Evolutionary conservation across 2,888 invertebrate species (phyloP).

Genomic region (Oscheius sp.): DNA sequence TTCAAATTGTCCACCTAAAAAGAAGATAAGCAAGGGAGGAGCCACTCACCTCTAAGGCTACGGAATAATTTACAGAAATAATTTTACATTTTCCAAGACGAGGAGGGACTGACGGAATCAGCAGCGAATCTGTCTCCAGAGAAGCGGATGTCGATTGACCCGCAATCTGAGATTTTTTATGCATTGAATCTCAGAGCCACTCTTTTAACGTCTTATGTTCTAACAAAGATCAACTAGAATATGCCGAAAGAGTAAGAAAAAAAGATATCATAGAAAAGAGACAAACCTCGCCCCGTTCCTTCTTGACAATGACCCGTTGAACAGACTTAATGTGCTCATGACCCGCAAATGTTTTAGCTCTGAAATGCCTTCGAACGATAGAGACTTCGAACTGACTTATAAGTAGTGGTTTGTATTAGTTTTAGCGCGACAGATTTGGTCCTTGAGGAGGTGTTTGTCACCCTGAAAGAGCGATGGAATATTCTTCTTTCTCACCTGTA

Average conservation of each 20-base stretch:
- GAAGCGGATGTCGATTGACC: constrained; percentile 40
- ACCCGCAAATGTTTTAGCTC: constrained; percentile 69
- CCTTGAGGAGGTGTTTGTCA: constrained; percentile 45
- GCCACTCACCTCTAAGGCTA: constrained; percentile 62
- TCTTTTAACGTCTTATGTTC: too few species aligned
- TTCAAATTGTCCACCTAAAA: constrained; percentile 6
- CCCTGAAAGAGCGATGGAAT: constrained; percentile 31
- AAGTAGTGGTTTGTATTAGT: constrained; percentile 46
- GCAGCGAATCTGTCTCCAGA: constrained; percentile 51
- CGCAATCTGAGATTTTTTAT: constrained; percentile 41
- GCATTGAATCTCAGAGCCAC: too few species aligned
- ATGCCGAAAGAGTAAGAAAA: background rate
- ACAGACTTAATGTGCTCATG: constrained; percentile 62
- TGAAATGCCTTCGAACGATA: constrained; percentile 35
- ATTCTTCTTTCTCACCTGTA: constrained; percentile 33
- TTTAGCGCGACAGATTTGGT: constrained; percentile 32
- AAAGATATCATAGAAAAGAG: too few species aligned
- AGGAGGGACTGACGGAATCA: constrained; percentile 66
- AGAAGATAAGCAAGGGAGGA: background rate
- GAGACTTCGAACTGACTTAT: constrained; percentile 30
- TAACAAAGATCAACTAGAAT: background rate
- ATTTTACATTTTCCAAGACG: constrained; percentile 65
- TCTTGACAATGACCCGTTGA: constrained; percentile 49
- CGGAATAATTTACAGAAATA: constrained; percentile 62
- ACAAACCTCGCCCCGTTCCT: constrained; percentile 43